Evolutionary conservation across 1,140 invertebrate genomes (phyloP), one percentile per base, ranked within the genome.

Genomic region (Lordiphosa mommai): DNA sequence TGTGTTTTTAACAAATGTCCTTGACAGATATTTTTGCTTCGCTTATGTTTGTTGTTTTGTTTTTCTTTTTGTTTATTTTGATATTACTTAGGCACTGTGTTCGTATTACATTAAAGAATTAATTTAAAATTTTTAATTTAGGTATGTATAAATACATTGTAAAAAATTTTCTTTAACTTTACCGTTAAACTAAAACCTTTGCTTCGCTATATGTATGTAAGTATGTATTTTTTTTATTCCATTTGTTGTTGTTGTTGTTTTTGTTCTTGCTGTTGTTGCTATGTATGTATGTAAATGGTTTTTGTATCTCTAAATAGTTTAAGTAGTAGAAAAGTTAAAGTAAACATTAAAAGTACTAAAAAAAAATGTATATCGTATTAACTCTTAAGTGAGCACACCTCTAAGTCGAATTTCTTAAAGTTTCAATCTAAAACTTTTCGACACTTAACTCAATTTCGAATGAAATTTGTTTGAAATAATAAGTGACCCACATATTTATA

Each of bases 61-160:
- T 67, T 63, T 46, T 51, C 52, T 37, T 56, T 49, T 53, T 72
- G 72, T 72, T 68, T 66, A 61, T 77, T 80, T 88, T 88, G 86
- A 88, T 84, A 84, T 88, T 88, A 88, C 86, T 88, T 88, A 88
- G 86, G 86, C 86, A 88, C 86, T 88, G 86, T 88, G 86, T 88
- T 88, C 86, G 84, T 88, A 87, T 88, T 88, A 88, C 74, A 88
- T 86, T 88, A 88, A 88, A 86, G 73, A 86, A 79, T 86, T 86
- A 85, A 84, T 84, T 84, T 69, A 84, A 84, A 84, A 84, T 84
- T 77, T 27, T 84, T 77, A 84, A 84, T 84, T 84, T 84, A 84
- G 77, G 77, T 84, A 84, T 84, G 77, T 85, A 85, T 85, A 84
- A 84, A 85, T 85, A 85, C 79, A 70, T 85, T 85, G 69, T 85